Percentiles rank a stretch among this genome's conserved stretches.
Conservation (phyloP, 2,888 invertebrate species). For the Idaea dimidiata region DNA sequence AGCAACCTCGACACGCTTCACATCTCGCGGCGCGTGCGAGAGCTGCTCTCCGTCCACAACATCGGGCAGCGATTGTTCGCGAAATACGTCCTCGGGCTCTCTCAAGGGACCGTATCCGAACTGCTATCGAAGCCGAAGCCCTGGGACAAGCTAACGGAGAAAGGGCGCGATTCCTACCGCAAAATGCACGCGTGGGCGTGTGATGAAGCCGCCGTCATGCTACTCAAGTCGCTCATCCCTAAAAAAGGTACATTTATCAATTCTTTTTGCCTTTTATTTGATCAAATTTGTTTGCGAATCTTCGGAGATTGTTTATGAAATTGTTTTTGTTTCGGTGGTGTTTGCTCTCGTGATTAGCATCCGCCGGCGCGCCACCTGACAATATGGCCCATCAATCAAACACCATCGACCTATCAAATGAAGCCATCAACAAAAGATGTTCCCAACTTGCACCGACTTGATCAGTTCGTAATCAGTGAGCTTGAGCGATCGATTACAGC, state of each 20-base stretch:
- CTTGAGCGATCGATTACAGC: constrained; percentile 3
- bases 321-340: constrained; percentile 14
- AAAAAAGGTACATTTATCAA: constrained; percentile 90
- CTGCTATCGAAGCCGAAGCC: constrained; percentile 99
- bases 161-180: constrained; percentile 98
- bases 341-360: constrained; percentile 45
- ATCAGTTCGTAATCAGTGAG: constrained; percentile 22
- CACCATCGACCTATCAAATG: constrained; percentile 57
- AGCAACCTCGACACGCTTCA: constrained; percentile 97
- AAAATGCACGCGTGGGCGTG: constrained; percentile 99
- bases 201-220: constrained; percentile 97
- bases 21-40: constrained; percentile 95
- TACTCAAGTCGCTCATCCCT: constrained; percentile 98
- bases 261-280: constrained; percentile 38
- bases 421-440: constrained; percentile 56
- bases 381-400: constrained; percentile 75
- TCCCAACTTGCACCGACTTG: constrained; percentile 27
- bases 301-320: constrained; percentile 18
- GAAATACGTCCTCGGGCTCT: constrained; percentile 97
- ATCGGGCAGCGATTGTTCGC: constrained; percentile 99
- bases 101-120: constrained; percentile 99
- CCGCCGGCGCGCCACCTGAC: constrained; percentile 61
- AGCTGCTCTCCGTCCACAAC: constrained; percentile 97
- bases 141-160: constrained; percentile 99
- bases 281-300: constrained; percentile 34